These are phyloP conservation scores for Enteromius thamalakanensis DNA, from an alignment of 2,797 vertebrate genomes.

Conservation along the genomic window DNA sequence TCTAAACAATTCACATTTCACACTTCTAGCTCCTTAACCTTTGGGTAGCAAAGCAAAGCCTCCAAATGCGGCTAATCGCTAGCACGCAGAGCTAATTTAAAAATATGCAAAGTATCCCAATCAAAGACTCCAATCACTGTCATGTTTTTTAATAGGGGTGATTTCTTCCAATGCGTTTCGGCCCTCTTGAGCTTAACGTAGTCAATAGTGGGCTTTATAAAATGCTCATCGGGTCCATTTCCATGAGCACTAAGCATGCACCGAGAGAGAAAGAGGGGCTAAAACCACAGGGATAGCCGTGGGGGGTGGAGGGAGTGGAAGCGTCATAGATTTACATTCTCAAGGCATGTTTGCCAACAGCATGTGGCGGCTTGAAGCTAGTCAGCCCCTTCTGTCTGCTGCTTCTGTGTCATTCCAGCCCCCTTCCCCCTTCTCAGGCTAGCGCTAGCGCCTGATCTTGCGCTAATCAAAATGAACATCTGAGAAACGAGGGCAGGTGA, in stretches of 20 bases:
- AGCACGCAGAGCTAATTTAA: background rate
- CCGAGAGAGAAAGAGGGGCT: slow-evolving; percentile 17
- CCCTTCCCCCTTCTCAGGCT: slow-evolving; percentile 18
- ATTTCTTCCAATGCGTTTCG: slow-evolving; percentile 19
- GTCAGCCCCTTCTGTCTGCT: slow-evolving; percentile 41
- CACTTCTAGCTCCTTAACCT: background rate
- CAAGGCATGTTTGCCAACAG: slow-evolving; percentile 53
- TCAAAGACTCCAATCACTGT: slow-evolving; percentile 16
- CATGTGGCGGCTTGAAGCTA: slow-evolving; percentile 51
- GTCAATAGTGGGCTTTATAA: slow-evolving; percentile 42
- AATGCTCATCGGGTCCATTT: slow-evolving; percentile 11
- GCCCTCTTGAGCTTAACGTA: slow-evolving; percentile 17
- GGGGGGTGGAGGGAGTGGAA: slow-evolving; percentile 26
- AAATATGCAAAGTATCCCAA: background rate
- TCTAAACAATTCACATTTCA: background rate
- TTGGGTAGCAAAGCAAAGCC: background rate
- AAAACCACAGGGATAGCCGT: slow-evolving; percentile 36
- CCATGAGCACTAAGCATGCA: slow-evolving; percentile 23
- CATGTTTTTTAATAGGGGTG: slow-evolving; percentile 34
- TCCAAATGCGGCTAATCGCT: background rate
- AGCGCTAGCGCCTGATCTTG: slow-evolving; percentile 9
- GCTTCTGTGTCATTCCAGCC: slow-evolving; percentile 8
- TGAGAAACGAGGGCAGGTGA: slow-evolving; percentile 49
- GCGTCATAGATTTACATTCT: slow-evolving; percentile 55
- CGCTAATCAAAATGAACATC: slow-evolving; percentile 58